Evolutionary conservation across 2,113 vertebrate genomes (phyloP).

Genomic region (Oenanthe melanoleuca): DNA sequence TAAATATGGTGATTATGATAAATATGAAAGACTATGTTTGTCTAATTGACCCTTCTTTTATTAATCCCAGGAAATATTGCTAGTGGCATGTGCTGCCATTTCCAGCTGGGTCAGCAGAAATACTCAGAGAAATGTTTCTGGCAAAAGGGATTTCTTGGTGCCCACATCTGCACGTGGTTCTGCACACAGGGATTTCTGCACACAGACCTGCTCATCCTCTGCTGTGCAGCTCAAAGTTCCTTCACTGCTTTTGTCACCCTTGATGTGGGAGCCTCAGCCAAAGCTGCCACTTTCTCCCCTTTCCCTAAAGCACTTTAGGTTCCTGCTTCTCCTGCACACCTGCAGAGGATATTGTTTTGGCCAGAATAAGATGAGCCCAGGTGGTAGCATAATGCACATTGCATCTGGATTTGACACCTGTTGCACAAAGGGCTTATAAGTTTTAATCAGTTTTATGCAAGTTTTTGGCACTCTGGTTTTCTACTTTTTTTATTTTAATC

Average conservation of each 20-base stretch:
- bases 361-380: slow-evolving; percentile 24
- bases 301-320: background rate
- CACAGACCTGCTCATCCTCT: background rate
- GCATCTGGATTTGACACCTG: slow-evolving; percentile 1
- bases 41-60: slow-evolving; percentile 33
- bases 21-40: background rate
- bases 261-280: background rate
- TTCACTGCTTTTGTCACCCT: background rate
- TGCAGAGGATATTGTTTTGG: slow-evolving; percentile 54
- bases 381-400: slow-evolving; percentile 9
- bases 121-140: background rate
- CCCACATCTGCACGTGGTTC: background rate
- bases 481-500: background rate
- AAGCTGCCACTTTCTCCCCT: background rate
- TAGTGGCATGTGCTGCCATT: background rate
- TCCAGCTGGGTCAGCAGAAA: background rate
- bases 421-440: background rate
- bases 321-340: slow-evolving; percentile 5
- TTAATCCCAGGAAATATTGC: slow-evolving; percentile 6
- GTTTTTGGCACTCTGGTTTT: background rate
- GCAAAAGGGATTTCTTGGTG: background rate
- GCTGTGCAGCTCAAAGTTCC: background rate
- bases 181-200: background rate
- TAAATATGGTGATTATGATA: slow-evolving; percentile 9
- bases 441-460: slow-evolving; percentile 20